A percentile compares a stretch with the other conserved stretches of the same genome.
Conservation (phyloP, 2,888 invertebrate genomes). For the Spialia ferax region DNA sequence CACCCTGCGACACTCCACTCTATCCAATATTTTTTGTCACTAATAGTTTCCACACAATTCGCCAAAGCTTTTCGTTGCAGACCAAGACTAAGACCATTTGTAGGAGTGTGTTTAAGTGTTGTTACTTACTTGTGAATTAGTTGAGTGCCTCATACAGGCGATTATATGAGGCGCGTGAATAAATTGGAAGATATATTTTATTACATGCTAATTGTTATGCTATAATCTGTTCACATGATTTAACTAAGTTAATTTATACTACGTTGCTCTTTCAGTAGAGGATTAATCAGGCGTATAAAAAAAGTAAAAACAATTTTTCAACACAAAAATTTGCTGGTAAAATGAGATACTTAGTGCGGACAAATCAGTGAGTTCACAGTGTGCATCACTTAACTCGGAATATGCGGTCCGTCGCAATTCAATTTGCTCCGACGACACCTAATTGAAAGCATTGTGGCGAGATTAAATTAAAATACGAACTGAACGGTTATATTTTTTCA, state of each 20-base stretch:
- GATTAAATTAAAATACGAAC: neutral
- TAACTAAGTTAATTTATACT: too few relatives aligned
- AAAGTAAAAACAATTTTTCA: too few relatives aligned
- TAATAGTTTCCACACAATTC: constrained; percentile 25
- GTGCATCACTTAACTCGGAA: neutral
- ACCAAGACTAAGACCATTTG: constrained; percentile 29
- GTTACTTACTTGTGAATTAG: neutral
- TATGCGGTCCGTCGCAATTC: neutral
- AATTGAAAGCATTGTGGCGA: neutral
- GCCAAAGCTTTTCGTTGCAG: constrained; percentile 18
- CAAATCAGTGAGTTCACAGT: neutral
- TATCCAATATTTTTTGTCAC: constrained; percentile 32
- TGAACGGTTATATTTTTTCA: neutral
- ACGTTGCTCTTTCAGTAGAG: too few relatives aligned
- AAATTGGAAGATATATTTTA: neutral
- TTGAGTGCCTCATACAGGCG: neutral
- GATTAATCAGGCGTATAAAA: too few relatives aligned
- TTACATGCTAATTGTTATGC: too few relatives aligned
- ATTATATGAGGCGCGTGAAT: neutral
- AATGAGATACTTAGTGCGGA: neutral
- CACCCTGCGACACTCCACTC: neutral
- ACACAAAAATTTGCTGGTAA: neutral
- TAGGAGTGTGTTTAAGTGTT: constrained; percentile 31
- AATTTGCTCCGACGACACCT: neutral
- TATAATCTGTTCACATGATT: too few relatives aligned